Evolutionary conservation across 2,888 invertebrate species (phyloP).

Genomic region (Petrophora chlorosata): DNA sequence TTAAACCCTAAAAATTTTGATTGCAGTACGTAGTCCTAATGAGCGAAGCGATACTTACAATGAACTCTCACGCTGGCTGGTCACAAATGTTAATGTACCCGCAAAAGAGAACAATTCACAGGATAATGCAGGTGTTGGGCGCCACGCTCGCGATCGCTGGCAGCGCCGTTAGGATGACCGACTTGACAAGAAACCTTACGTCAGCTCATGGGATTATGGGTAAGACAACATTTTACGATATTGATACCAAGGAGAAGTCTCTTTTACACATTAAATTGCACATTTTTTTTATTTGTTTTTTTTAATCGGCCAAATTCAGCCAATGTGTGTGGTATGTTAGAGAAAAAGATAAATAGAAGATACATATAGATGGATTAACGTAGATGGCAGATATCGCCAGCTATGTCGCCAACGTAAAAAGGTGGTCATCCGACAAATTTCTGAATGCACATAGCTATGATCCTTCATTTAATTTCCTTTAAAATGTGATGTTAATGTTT

Average conservation of each 20-base stretch:
- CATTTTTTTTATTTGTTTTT: too few relatives aligned
- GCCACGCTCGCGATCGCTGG: conserved; percentile 55
- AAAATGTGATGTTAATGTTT: too few relatives aligned
- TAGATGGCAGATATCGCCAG: too few relatives aligned
- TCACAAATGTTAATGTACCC: conserved; percentile 45
- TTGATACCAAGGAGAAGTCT: not conserved
- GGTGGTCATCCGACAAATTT: too few relatives aligned
- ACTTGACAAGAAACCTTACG: not conserved
- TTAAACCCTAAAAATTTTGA: not conserved
- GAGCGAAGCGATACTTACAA: conserved; percentile 55
- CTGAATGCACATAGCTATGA: too few relatives aligned
- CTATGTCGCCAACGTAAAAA: too few relatives aligned
- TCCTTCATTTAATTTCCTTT: too few relatives aligned
- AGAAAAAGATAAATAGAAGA: too few relatives aligned
- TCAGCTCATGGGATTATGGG: conserved; percentile 54
- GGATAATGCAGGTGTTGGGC: conserved; percentile 56
- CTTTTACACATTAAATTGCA: too few relatives aligned
- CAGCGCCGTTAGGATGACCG: conserved; percentile 43
- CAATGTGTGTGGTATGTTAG: too few relatives aligned
- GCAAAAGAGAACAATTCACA: conserved; percentile 51
- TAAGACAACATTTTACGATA: conserved; percentile 35
- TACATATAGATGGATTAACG: too few relatives aligned
- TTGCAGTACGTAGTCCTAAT: conserved; percentile 65
- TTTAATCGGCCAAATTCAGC: too few relatives aligned
- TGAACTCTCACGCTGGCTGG: conserved; percentile 57